phyloP scores from a whole-genome alignment of 64 coral and sea anemone species.

The Cladopsammia gracilis region DNA sequence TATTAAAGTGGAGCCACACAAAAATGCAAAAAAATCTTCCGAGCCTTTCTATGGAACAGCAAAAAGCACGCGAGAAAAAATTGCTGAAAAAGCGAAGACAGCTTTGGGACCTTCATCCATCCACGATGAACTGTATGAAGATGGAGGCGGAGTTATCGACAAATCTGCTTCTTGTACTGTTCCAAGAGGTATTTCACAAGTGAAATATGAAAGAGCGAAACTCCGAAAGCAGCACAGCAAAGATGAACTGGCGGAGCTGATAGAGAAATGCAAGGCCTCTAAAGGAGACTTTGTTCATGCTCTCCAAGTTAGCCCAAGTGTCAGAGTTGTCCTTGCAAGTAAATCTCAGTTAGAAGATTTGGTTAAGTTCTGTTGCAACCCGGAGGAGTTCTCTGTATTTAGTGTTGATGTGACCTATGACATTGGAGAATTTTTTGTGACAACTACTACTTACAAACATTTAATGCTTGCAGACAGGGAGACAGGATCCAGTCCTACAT shows the following conservation, averaged over 20 bases:
- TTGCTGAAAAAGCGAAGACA: constrained; percentile 33
- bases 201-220: constrained; percentile 63
- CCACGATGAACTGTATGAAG: constrained; percentile 47
- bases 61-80: constrained; percentile 16
- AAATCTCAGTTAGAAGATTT: constrained; percentile 32
- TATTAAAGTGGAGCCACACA: constrained; percentile 29
- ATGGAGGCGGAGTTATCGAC: constrained; percentile 33
- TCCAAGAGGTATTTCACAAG: constrained; percentile 49
- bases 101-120: constrained; percentile 50
- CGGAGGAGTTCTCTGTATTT: not conserved
- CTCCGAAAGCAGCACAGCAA: constrained; percentile 28
- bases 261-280: constrained; percentile 28
- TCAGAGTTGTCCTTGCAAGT: constrained; percentile 18
- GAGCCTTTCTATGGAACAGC: constrained; percentile 18
- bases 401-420: constrained; percentile 17
- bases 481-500: constrained; percentile 16
- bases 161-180: not conserved
- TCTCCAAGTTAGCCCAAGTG: constrained; percentile 19
- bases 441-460: constrained; percentile 59
- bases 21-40: constrained; percentile 7
- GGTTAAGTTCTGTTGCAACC: constrained; percentile 19
- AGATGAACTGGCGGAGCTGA: constrained; percentile 40
- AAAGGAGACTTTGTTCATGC: not conserved
- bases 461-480: constrained; percentile 31
- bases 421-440: constrained; percentile 48